phyloP scores from a whole-genome alignment of 2,888 invertebrate species.

The Masnerella sp. region DNA sequence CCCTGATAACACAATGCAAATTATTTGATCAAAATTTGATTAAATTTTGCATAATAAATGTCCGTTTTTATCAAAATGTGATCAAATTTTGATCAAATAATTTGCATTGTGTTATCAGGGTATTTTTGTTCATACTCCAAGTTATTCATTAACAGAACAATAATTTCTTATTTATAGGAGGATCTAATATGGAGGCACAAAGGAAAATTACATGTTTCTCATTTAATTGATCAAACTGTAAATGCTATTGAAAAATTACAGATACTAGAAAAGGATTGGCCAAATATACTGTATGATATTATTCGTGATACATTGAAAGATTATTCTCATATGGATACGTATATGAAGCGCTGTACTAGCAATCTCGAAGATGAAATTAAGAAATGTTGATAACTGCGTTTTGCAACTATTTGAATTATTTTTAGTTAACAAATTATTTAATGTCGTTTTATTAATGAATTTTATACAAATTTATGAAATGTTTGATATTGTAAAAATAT shows the following conservation, averaged over 20 bases:
- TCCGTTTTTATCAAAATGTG: too few species aligned
- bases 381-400: background rate
- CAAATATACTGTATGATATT: slow-evolving; percentile 86
- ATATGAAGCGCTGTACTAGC: slow-evolving; percentile 82
- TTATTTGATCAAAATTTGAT: too few species aligned
- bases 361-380: slow-evolving; percentile 32
- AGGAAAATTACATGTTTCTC: slow-evolving; percentile 84
- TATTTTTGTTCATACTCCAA: too few species aligned
- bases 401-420: background rate
- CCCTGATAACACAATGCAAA: too few species aligned
- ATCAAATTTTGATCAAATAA: too few species aligned
- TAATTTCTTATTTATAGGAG: too few species aligned
- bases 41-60: too few species aligned
- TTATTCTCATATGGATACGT: slow-evolving; percentile 88
- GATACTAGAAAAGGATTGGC: slow-evolving; percentile 87
- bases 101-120: too few species aligned
- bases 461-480: too few species aligned
- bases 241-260: slow-evolving; percentile 88
- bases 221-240: slow-evolving; percentile 85
- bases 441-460: too few species aligned
- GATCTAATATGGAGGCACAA: slow-evolving; percentile 86
- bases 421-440: slow-evolving; percentile 1
- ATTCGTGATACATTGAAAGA: slow-evolving; percentile 88
- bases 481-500: too few species aligned
- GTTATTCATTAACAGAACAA: too few species aligned